Conservation (phyloP, 2,888 invertebrate genomes). For the Hyposoter dolosus region DNA sequence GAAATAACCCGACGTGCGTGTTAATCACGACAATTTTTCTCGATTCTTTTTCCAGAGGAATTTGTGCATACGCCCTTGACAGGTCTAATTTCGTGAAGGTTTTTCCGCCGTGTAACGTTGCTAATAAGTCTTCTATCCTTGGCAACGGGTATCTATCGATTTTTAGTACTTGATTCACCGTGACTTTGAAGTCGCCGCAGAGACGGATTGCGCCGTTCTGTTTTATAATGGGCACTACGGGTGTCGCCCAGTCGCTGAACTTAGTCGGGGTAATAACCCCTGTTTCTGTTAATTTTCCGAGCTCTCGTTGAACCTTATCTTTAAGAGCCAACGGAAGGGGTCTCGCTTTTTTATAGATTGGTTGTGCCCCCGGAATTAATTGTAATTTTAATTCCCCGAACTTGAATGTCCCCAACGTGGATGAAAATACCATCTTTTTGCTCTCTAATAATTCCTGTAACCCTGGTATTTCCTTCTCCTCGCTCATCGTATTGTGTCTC, state of each 20-base stretch:
- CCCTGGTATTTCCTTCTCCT: neutral
- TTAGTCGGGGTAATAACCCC: constrained; percentile 69
- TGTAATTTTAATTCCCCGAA: constrained; percentile 57
- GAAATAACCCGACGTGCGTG: constrained; percentile 68
- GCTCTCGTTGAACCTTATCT: constrained; percentile 69
- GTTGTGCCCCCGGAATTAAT: constrained; percentile 59
- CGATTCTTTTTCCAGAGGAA: constrained; percentile 75
- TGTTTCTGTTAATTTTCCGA: constrained; percentile 64
- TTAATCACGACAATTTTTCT: constrained; percentile 76
- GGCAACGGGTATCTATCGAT: constrained; percentile 74
- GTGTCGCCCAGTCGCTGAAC: constrained; percentile 75
- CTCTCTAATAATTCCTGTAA: constrained; percentile 5
- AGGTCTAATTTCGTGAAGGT: constrained; percentile 81
- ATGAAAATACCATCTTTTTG: constrained; percentile 47
- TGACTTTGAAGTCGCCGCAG: constrained; percentile 79
- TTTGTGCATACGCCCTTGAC: constrained; percentile 79
- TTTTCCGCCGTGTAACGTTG: constrained; percentile 71
- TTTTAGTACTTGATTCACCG: constrained; percentile 75
- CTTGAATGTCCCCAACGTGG: constrained; percentile 62
- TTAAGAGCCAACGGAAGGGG: constrained; percentile 74
- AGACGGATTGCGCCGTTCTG: constrained; percentile 75
- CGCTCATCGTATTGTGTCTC: constrained; percentile 7
- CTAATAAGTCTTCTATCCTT: constrained; percentile 71
- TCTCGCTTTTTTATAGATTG: constrained; percentile 64
- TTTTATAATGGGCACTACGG: constrained; percentile 79